A percentile compares a stretch with the other conserved stretches of the same genome.
phyloP scores from a whole-genome alignment of 2,113 vertebrate species.

The Canis aureus region DNA sequence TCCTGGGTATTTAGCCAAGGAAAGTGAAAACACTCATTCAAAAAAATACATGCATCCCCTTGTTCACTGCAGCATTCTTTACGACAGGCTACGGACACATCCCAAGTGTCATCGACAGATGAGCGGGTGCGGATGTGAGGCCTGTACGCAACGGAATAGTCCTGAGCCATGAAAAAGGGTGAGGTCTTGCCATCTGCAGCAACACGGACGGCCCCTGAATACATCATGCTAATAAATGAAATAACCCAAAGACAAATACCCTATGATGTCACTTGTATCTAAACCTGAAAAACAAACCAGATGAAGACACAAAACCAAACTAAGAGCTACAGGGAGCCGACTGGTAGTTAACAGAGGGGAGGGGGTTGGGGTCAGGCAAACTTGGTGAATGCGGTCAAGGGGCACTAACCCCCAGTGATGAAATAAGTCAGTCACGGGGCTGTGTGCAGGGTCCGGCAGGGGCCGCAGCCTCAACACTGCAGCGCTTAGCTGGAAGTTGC shows the following conservation, averaged over 20 bases:
- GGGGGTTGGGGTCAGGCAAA: not conserved
- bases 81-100: not conserved
- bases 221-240: not conserved
- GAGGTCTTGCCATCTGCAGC: not conserved
- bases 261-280: not conserved
- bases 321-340: not conserved
- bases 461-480: too few relatives aligned
- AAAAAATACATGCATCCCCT: not conserved
- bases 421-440: not conserved
- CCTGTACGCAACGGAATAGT: not conserved
- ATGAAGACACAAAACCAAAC: not conserved
- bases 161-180: not conserved
- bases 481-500: too few relatives aligned
- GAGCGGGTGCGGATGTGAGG: not conserved
- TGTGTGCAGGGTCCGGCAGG: not conserved
- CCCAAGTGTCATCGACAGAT: not conserved
- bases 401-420: not conserved
- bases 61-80: not conserved
- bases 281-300: not conserved
- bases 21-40: not conserved
- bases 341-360: not conserved
- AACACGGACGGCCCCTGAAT: not conserved
- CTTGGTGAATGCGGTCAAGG: not conserved
- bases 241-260: not conserved
- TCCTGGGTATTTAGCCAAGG: not conserved